These are phyloP conservation scores for Metacarcinus magister DNA, from an alignment of 2,888 invertebrate species.

Conservation along the genomic window DNA sequence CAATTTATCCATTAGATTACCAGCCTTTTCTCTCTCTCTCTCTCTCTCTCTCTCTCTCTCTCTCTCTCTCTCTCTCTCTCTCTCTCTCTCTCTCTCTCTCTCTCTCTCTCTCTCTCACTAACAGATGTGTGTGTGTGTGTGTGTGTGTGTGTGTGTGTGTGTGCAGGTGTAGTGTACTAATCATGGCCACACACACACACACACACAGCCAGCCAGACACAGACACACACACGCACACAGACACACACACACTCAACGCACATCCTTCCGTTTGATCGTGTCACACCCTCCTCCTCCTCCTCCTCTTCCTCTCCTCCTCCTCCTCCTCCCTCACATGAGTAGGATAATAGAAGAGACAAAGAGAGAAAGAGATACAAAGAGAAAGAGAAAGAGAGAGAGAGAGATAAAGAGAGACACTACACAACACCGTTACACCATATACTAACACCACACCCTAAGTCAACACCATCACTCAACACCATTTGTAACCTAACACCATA, in stretches of 20 bases:
- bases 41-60: conserved; percentile 63
- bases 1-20: not conserved
- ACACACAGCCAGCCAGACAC: not conserved
- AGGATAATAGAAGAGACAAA: too few relatives aligned
- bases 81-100: conserved; percentile 64
- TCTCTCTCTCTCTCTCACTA: conserved; percentile 42
- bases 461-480: too few relatives aligned
- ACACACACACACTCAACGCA: not conserved
- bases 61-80: conserved; percentile 63
- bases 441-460: too few relatives aligned
- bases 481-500: too few relatives aligned
- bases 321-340: not conserved
- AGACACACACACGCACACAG: conserved; percentile 55
- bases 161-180: not conserved
- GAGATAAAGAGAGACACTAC: too few relatives aligned
- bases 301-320: not conserved
- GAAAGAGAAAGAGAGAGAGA: too few relatives aligned
- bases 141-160: conserved; percentile 43
- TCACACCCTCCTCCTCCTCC: too few relatives aligned
- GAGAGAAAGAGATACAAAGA: too few relatives aligned
- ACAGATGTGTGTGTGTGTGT: not conserved
- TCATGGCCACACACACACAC: conserved; percentile 32
- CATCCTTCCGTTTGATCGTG: not conserved
- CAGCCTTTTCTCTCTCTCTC: not conserved
- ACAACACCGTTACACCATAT: too few relatives aligned